phyloP scores from a whole-genome alignment of 1,140 invertebrate species.

The Yoshiicerus persimilis region DNA sequence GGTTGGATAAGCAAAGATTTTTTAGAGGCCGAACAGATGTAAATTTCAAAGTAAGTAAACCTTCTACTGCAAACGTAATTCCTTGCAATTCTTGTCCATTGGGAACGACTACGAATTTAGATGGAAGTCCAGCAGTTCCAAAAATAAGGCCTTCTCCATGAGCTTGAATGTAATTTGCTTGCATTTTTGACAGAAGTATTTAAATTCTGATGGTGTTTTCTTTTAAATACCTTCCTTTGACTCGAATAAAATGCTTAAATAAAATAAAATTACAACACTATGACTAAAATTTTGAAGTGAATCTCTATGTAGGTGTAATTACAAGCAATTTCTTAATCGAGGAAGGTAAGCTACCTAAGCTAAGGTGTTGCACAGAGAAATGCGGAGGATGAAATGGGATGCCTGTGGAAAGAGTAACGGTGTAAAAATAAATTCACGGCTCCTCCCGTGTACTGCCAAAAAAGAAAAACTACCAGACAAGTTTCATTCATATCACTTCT shows the following conservation, averaged over 20 bases:
- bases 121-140: slow-evolving; percentile 23
- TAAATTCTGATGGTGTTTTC: no score
- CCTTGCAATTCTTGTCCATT: slow-evolving; percentile 42
- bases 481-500: neutral
- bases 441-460: neutral
- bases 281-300: neutral
- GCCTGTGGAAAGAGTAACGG: neutral
- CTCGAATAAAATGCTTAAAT: neutral
- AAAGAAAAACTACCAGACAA: neutral
- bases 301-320: neutral
- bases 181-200: no score
- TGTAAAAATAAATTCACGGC: neutral
- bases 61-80: slow-evolving; percentile 49
- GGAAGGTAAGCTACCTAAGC: neutral
- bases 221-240: no score
- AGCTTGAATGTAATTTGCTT: slow-evolving; percentile 41
- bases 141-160: slow-evolving; percentile 42
- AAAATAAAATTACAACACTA: neutral
- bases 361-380: neutral
- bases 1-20: no score
- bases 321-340: no score
- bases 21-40: no score
- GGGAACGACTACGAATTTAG: slow-evolving; percentile 41
- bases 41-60: slow-evolving; percentile 28
- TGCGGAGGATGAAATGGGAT: neutral